Evolutionary conservation across 2,113 vertebrate genomes (phyloP).

Genomic region (Dasypus novemcinctus): DNA sequence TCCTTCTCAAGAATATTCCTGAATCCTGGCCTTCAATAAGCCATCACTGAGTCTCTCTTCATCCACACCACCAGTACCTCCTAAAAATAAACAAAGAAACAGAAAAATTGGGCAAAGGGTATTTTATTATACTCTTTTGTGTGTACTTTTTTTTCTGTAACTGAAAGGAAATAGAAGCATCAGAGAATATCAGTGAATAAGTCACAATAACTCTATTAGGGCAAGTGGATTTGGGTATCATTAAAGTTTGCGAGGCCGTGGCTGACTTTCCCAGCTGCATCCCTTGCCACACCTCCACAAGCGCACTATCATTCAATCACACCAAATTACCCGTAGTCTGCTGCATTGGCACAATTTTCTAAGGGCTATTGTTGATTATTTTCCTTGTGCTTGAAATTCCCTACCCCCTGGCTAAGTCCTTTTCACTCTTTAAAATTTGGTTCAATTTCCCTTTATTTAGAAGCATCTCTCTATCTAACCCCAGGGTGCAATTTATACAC

Average conservation of each 20-base stretch:
- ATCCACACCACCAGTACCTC: too few relatives aligned
- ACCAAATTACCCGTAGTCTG: not conserved
- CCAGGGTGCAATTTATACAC: not conserved
- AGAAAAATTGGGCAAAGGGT: not conserved
- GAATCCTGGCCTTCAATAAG: too few relatives aligned
- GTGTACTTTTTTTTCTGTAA: not conserved
- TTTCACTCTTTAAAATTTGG: not conserved
- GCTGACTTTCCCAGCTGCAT: not conserved
- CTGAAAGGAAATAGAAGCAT: not conserved
- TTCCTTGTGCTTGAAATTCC: not conserved
- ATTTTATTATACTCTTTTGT: not conserved
- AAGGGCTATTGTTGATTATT: not conserved
- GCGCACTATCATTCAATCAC: not conserved
- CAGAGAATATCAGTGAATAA: not conserved
- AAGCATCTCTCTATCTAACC: not conserved
- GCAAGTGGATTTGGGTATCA: not conserved
- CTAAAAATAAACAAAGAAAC: too few relatives aligned
- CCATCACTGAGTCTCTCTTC: too few relatives aligned
- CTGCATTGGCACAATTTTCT: not conserved
- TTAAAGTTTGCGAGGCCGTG: not conserved
- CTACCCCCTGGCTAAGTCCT: not conserved
- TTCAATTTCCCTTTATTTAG: not conserved
- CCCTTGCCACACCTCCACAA: not conserved
- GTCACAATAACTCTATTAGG: not conserved
- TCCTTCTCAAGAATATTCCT: too few relatives aligned